A percentile compares a stretch with the other conserved stretches of the same genome.
phyloP scores from a whole-genome alignment of 1,140 invertebrate species.

The Leptoteleia sp. region DNA sequence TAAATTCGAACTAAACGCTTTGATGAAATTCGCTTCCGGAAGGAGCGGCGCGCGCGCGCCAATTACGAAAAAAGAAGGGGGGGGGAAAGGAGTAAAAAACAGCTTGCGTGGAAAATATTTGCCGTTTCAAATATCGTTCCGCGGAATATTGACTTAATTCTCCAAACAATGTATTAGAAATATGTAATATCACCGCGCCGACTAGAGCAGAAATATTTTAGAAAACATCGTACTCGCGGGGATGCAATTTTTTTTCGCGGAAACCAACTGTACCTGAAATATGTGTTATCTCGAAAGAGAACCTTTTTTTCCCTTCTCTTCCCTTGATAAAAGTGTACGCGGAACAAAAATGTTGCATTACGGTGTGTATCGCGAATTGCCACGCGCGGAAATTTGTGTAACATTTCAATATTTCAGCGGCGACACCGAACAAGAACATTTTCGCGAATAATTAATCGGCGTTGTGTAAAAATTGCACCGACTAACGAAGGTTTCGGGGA shows the following conservation, averaged over 20 bases:
- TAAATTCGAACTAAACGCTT: too few species aligned
- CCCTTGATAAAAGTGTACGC: slow-evolving; percentile 19
- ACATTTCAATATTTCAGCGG: slow-evolving; percentile 32
- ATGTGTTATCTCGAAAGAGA: slow-evolving; percentile 46
- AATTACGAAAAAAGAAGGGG: too few species aligned
- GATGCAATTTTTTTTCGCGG: slow-evolving; percentile 51
- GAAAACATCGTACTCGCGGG: slow-evolving; percentile 14
- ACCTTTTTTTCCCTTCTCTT: slow-evolving; percentile 34
- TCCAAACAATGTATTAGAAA: slow-evolving; percentile 9
- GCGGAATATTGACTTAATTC: too few species aligned
- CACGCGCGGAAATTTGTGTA: too few species aligned
- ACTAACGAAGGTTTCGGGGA: too few species aligned
- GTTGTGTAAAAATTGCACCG: too few species aligned
- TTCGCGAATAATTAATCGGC: slow-evolving; percentile 36
- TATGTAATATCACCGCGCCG: slow-evolving; percentile 3
- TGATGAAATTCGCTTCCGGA: too few species aligned
- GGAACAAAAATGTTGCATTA: slow-evolving; percentile 42
- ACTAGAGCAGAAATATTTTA: slow-evolving; percentile 24
- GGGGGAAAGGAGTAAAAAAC: too few species aligned
- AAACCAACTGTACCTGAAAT: slow-evolving; percentile 47
- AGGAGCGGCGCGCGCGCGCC: too few species aligned
- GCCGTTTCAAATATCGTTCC: too few species aligned
- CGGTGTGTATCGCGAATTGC: slow-evolving; percentile 25
- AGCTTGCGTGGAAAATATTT: neutral
- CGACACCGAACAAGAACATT: slow-evolving; percentile 4